A percentile compares a stretch with the other conserved stretches of the same genome.
These are phyloP conservation scores for Protaetia brevitarsis DNA, from an alignment of 1,140 invertebrate species.

Conservation along the genomic window DNA sequence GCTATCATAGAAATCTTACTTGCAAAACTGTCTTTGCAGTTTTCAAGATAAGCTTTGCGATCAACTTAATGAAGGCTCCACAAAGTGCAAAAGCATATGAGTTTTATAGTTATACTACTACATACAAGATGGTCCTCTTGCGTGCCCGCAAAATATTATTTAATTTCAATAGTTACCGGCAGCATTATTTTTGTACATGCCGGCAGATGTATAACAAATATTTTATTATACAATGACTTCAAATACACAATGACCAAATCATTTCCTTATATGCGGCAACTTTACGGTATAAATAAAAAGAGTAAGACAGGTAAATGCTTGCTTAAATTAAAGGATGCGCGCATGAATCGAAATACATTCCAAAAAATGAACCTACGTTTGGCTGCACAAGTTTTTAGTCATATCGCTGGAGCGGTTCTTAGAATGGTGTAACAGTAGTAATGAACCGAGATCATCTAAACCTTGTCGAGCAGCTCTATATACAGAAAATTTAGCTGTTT, in stretches of 20 bases:
- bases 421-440: not conserved
- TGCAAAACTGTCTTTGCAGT: too few species aligned
- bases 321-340: not conserved
- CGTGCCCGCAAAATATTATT: too few species aligned
- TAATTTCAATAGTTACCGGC: too few species aligned
- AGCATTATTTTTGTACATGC: too few species aligned
- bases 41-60: not conserved
- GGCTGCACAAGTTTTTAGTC: too few species aligned
- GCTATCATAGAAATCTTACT: conserved; percentile 28
- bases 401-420: not conserved
- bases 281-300: conserved; percentile 26
- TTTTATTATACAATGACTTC: conserved; percentile 21
- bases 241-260: not conserved
- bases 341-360: conserved; percentile 37
- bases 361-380: too few species aligned
- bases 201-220: conserved; percentile 29
- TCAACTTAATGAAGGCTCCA: not conserved
- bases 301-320: not conserved
- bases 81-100: not conserved
- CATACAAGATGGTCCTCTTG: too few species aligned
- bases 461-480: conserved; percentile 24
- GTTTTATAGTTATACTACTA: too few species aligned
- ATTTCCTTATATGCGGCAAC: conserved; percentile 27
- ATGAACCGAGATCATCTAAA: conserved; percentile 22
- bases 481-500: not conserved